phyloP scores from a whole-genome alignment of 1,140 invertebrate species.

The Holotrichia oblita region DNA sequence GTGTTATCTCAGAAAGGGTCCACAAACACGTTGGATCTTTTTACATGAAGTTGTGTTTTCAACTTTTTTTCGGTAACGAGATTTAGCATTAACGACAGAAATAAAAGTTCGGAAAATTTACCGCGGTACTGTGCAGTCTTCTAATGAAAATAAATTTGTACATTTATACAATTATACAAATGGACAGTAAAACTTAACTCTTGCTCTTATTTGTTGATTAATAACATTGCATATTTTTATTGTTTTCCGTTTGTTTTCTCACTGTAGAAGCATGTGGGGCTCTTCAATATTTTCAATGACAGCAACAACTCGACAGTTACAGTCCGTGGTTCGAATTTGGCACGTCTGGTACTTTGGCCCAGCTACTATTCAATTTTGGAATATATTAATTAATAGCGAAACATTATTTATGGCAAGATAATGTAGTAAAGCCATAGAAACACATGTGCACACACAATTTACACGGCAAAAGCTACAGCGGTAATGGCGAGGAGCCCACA shows the following conservation, averaged over 20 bases:
- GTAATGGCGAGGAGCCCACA: too few relatives aligned
- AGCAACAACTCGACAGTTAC: too few relatives aligned
- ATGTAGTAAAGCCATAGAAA: too few relatives aligned
- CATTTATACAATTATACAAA: too few relatives aligned
- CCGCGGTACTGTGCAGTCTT: slow-evolving; percentile 41
- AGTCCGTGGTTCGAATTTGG: too few relatives aligned
- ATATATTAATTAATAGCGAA: too few relatives aligned
- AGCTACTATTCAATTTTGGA: too few relatives aligned
- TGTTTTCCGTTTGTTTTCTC: slow-evolving; percentile 43
- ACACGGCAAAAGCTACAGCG: too few relatives aligned
- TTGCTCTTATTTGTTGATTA: slow-evolving; percentile 41
- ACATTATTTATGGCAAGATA: too few relatives aligned
- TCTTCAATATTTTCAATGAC: slow-evolving; percentile 38
- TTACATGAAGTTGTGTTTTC: slow-evolving; percentile 47
- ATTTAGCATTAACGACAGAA: slow-evolving; percentile 39
- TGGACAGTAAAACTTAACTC: slow-evolving; percentile 46
- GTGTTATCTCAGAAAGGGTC: slow-evolving; percentile 45
- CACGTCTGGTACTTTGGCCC: too few relatives aligned
- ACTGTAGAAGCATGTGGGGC: slow-evolving; percentile 10
- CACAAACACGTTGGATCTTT: slow-evolving; percentile 47
- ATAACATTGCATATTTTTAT: slow-evolving; percentile 47
- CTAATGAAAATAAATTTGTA: slow-evolving; percentile 45
- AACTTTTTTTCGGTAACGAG: slow-evolving; percentile 47
- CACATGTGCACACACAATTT: too few relatives aligned
- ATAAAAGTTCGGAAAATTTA: slow-evolving; percentile 43